Conservation (phyloP, 2,888 invertebrate genomes). For the Pyralis farinalis region DNA sequence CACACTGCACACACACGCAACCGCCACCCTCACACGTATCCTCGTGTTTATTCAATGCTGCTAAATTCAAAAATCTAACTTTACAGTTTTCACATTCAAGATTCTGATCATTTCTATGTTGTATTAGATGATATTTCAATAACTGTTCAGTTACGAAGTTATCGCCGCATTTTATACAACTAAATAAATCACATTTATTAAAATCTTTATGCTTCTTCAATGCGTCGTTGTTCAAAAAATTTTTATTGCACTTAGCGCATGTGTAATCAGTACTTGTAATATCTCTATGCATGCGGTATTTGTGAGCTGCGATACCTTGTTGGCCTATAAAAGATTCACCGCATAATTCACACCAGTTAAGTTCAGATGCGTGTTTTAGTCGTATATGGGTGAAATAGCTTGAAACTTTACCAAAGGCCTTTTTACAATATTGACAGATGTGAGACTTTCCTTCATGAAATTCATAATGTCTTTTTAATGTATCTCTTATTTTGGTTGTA, state of each 20-base stretch:
- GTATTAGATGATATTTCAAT: slow-evolving; percentile 23
- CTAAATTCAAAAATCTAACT: slow-evolving; percentile 2
- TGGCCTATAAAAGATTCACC: slow-evolving; percentile 29
- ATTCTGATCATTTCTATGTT: not conserved
- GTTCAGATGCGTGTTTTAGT: slow-evolving; percentile 22
- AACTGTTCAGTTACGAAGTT: slow-evolving; percentile 10
- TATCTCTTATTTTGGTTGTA: not conserved
- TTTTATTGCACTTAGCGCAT: slow-evolving; percentile 17
- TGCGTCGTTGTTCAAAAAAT: slow-evolving; percentile 17
- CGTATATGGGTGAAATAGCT: slow-evolving; percentile 11
- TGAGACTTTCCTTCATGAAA: slow-evolving; percentile 2
- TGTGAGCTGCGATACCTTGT: slow-evolving; percentile 26
- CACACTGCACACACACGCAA: slow-evolving; percentile 25
- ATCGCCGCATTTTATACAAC: slow-evolving; percentile 27
- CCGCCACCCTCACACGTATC: not conserved
- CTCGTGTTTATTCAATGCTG: slow-evolving; percentile 2
- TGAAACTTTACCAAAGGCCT: not conserved
- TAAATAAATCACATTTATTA: slow-evolving; percentile 7
- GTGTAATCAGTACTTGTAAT: slow-evolving; percentile 11
- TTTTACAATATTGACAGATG: slow-evolving; percentile 3
- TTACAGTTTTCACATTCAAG: slow-evolving; percentile 11
- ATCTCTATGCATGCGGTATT: slow-evolving; percentile 22
- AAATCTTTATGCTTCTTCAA: slow-evolving; percentile 14
- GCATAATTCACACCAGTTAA: slow-evolving; percentile 30
- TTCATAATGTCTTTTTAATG: not conserved